phyloP scores from a whole-genome alignment of 2,113 vertebrate genomes.

The Okapia johnstoni region DNA sequence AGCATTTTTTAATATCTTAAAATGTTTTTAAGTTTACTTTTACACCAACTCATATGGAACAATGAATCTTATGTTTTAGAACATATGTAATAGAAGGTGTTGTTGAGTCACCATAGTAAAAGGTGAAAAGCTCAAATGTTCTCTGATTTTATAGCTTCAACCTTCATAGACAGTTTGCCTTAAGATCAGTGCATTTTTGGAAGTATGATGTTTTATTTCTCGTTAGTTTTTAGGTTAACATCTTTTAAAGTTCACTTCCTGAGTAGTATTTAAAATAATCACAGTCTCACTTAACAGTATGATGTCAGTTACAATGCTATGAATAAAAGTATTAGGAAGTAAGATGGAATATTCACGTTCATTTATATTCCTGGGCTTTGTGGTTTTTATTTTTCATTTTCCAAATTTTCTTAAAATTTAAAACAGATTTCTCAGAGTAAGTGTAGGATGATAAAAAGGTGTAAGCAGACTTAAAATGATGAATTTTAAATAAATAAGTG shows the following conservation, averaged over 20 bases:
- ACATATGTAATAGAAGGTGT: neutral
- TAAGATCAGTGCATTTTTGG: neutral
- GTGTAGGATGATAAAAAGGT: neutral
- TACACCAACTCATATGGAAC: neutral
- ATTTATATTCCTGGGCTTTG: neutral
- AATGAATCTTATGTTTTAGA: neutral
- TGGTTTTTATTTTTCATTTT: neutral
- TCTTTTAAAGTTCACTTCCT: neutral
- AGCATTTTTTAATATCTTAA: neutral
- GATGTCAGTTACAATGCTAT: neutral
- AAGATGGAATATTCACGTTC: neutral
- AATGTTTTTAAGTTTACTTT: neutral
- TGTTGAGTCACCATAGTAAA: neutral
- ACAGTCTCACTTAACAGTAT: neutral
- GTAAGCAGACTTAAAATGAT: neutral
- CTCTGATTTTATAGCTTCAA: neutral
- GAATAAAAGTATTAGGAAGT: neutral
- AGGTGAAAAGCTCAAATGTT: neutral
- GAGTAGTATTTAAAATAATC: neutral
- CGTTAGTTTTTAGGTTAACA: neutral
- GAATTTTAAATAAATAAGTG: neutral
- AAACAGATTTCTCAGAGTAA: conserved; percentile 9
- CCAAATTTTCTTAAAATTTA: neutral
- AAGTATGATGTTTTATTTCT: neutral
- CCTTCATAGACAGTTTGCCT: neutral